These are phyloP conservation scores for Mastacembelus armatus DNA, from an alignment of 2,797 vertebrate species.

Conservation along the genomic window DNA sequence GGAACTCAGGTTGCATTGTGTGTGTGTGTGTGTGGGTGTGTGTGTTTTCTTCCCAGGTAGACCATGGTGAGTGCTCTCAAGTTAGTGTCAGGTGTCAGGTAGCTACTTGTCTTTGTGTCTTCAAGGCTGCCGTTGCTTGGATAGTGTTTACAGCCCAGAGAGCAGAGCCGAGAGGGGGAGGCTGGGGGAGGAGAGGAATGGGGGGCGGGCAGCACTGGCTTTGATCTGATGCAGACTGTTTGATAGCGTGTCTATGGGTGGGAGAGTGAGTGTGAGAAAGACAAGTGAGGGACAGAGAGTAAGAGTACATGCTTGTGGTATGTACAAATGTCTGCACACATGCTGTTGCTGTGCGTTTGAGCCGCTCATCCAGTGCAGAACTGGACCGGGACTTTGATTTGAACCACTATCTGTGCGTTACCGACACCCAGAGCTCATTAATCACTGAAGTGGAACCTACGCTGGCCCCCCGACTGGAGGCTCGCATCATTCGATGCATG, in stretches of 20 bases:
- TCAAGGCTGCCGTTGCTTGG: conserved; percentile 83
- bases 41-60: conserved; percentile 66
- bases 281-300: conserved; percentile 28
- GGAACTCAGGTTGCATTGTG: conserved; percentile 74
- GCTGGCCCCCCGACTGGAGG: neutral
- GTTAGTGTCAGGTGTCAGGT: conserved; percentile 85
- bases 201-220: conserved; percentile 49
- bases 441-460: neutral
- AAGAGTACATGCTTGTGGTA: conserved; percentile 29
- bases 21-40: conserved; percentile 39
- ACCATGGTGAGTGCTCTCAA: conserved; percentile 80
- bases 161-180: conserved; percentile 41
- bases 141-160: conserved; percentile 79
- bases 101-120: conserved; percentile 84
- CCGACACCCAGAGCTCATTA: neutral
- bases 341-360: conserved; percentile 18
- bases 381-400: neutral
- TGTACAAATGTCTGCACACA: conserved; percentile 42
- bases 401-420: neutral
- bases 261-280: conserved; percentile 49
- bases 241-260: conserved; percentile 63
- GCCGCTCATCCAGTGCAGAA: neutral
- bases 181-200: conserved; percentile 27
- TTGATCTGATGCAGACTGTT: conserved; percentile 79
- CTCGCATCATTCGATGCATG: neutral